A percentile compares a stretch with the other conserved stretches of the same genome.
phyloP scores from a whole-genome alignment of 2,113 vertebrate genomes.

The Corythoichthys haematopterus region DNA sequence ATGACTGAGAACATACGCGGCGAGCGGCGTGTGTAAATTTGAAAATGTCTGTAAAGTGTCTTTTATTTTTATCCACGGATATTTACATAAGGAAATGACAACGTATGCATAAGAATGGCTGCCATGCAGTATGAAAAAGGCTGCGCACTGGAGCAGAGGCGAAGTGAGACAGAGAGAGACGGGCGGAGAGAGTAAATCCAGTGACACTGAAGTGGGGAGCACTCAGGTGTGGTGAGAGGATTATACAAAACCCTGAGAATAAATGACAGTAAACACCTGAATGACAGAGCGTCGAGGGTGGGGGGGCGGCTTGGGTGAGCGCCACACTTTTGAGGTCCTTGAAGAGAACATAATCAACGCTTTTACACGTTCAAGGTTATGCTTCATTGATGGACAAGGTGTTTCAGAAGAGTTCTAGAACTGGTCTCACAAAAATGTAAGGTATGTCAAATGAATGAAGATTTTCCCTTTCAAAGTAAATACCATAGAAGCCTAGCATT shows the following conservation, averaged over 20 bases:
- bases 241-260: conserved; percentile 72
- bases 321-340: conserved; percentile 52
- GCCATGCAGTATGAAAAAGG: conserved; percentile 57
- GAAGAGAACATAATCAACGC: conserved; percentile 43
- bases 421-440: neutral
- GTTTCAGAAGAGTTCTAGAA: conserved; percentile 12
- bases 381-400: conserved; percentile 25
- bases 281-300: conserved; percentile 61
- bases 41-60: conserved; percentile 63
- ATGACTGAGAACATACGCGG: conserved; percentile 60
- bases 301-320: conserved; percentile 23
- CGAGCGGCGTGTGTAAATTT: conserved; percentile 53
- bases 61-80: conserved; percentile 64
- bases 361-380: conserved; percentile 34
- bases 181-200: conserved; percentile 55
- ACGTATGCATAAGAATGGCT: conserved; percentile 63
- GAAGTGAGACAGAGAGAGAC: conserved; percentile 19
- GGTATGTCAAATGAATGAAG: neutral
- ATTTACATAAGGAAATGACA: conserved; percentile 70
- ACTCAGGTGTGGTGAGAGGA: conserved; percentile 73
- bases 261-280: conserved; percentile 75
- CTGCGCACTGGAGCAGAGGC: conserved; percentile 38
- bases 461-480: conserved; percentile 5
- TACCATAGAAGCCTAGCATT: too few relatives aligned
- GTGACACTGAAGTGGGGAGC: conserved; percentile 65